Evolutionary conservation across 2,113 vertebrate genomes (phyloP), one percentile per base, ranked within the genome.

Genomic region (Callionymus lyra): DNA sequence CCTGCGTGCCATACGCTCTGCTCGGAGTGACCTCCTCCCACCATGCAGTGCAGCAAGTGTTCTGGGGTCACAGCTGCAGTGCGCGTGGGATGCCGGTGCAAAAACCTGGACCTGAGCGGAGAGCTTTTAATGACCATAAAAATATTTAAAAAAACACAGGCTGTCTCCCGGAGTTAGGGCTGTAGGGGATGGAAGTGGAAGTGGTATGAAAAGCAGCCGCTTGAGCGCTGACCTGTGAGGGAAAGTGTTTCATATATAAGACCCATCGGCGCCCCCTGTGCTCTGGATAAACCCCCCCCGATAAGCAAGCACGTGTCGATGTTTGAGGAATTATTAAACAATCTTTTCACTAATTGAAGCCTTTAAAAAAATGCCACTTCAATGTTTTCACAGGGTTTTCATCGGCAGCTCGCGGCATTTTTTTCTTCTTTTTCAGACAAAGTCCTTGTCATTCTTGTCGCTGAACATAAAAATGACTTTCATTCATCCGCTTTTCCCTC

Each of bases 61-160:
- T 72, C 63, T 44, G 67, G 73, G 79, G 76, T 74, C 72, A 68
- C 66, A 77, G 74, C 68, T 79, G 38, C 19, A 36, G 76, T 65
- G 34, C 54, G 74, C 65, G 73, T 49, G 69, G 52, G 67, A 66
- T 71, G 58, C 65, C 44, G 50, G 60, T 53, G 46, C 63, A 67
- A 70, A 62, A 70, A 62, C 59, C 56, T 61, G 52, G 68, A 34
- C 63, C 63, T 59, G 47, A 60, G 63, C 59, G 56, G 49, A 61
- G 73, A 64, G 47, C 34, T 68, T 72, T 51, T 68, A 55, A 56
- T 36, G 50, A 65, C 43, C 21, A 27, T 27, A 31, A 42, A 27
- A 27, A 27, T 5, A 27, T 8, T 5, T 27, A 31, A 42, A 27
- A 27, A 27, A 27, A 27, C 21, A 27, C 21, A 79, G 47, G 53